phyloP scores from a whole-genome alignment of 2,888 invertebrate genomes.

The Agrilus mali region DNA sequence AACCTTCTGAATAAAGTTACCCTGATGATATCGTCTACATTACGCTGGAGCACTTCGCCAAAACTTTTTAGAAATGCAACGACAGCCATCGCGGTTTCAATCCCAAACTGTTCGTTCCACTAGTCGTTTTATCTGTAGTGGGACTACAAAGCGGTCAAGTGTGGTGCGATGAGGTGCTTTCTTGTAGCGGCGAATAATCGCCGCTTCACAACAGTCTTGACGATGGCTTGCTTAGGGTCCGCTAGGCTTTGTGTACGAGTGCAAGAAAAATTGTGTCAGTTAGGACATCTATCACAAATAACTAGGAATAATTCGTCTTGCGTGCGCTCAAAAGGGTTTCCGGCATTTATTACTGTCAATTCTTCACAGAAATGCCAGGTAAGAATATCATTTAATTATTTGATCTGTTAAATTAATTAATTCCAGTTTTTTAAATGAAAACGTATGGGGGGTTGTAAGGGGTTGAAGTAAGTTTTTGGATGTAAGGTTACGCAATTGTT shows the following conservation, averaged over 20 bases:
- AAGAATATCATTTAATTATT: constrained; percentile 9
- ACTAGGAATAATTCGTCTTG: constrained; percentile 52
- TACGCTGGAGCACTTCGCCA: constrained; percentile 26
- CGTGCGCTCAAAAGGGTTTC: constrained; percentile 56
- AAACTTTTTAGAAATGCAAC: constrained; percentile 26
- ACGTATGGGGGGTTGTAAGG: too few relatives aligned
- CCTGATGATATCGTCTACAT: constrained; percentile 33
- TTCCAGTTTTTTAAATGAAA: too few relatives aligned
- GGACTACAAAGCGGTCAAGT: constrained; percentile 19
- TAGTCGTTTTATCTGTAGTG: constrained; percentile 10
- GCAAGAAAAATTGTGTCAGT: constrained; percentile 70
- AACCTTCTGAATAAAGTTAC: constrained; percentile 29
- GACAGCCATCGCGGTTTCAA: constrained; percentile 21
- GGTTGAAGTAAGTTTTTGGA: too few relatives aligned
- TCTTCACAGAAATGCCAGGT: constrained; percentile 35
- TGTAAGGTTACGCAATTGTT: too few relatives aligned
- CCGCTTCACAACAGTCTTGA: constrained; percentile 56
- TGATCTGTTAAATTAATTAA: too few relatives aligned
- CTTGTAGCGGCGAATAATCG: constrained; percentile 14
- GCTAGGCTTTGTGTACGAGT: constrained; percentile 72
- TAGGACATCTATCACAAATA: constrained; percentile 52
- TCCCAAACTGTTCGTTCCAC: constrained; percentile 3
- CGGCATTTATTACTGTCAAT: constrained; percentile 33
- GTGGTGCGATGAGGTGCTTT: constrained; percentile 19
- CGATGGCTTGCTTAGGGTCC: constrained; percentile 75